These are phyloP conservation scores for Gymnocypris eckloni DNA, from an alignment of 2,797 vertebrate species.

Conservation along the genomic window DNA sequence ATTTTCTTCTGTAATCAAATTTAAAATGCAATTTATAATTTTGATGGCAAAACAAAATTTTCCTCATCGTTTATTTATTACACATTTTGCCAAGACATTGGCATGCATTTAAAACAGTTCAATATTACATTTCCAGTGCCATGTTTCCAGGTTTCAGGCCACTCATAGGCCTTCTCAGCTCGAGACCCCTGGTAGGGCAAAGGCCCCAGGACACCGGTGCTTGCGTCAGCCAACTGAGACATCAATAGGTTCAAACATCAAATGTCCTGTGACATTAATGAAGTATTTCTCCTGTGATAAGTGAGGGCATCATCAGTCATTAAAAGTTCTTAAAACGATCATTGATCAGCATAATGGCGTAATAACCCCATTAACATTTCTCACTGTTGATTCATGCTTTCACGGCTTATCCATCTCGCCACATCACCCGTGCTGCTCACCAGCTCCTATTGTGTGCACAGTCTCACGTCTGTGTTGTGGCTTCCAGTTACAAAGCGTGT, in stretches of 20 bases:
- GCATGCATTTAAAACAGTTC: background rate
- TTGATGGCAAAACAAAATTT: no score
- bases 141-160: background rate
- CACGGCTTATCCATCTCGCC: constrained; percentile 59
- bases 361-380: constrained; percentile 62
- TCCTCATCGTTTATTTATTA: no score
- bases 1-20: no score
- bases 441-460: constrained; percentile 49
- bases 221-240: background rate
- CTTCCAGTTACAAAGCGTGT: constrained; percentile 61
- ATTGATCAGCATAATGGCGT: constrained; percentile 57
- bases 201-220: background rate
- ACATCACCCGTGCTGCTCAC: constrained; percentile 13
- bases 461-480: constrained; percentile 55
- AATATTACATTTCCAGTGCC: background rate
- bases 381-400: constrained; percentile 57
- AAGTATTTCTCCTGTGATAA: constrained; percentile 33
- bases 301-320: constrained; percentile 54
- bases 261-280: constrained; percentile 28
- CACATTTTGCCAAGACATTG: no score
- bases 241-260: constrained; percentile 16
- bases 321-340: constrained; percentile 49
- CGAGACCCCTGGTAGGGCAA: background rate
- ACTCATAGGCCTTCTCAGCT: background rate
- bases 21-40: no score